phyloP scores from a whole-genome alignment of 2,113 vertebrate species.

The Forbesichthys papilliferus region DNA sequence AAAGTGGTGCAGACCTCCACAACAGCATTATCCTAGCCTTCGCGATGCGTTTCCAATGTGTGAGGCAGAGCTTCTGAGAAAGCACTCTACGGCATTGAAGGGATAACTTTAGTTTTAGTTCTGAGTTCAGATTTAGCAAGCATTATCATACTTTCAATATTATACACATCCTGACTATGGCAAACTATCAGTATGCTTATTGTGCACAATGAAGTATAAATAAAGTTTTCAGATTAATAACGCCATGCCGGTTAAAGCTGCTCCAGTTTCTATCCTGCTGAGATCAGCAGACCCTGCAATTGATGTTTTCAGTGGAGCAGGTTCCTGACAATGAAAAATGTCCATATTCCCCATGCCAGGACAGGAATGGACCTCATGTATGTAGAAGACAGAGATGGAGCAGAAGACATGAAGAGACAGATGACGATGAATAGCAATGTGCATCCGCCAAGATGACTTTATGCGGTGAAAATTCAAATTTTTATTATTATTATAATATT shows the following conservation, averaged over 20 bases:
- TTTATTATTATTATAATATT: too few relatives aligned
- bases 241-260: slow-evolving; percentile 60
- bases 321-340: slow-evolving; percentile 80
- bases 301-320: slow-evolving; percentile 66
- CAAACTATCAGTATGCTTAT: slow-evolving; percentile 57
- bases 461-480: background rate
- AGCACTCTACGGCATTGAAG: too few relatives aligned
- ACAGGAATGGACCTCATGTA: slow-evolving; percentile 22
- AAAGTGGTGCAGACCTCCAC: too few relatives aligned
- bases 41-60: too few relatives aligned
- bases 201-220: slow-evolving; percentile 34
- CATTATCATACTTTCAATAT: slow-evolving; percentile 23
- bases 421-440: slow-evolving; percentile 30
- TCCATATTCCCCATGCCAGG: slow-evolving; percentile 54
- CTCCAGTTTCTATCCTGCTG: slow-evolving; percentile 71
- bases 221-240: slow-evolving; percentile 44
- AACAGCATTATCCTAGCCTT: too few relatives aligned
- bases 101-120: too few relatives aligned
- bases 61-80: too few relatives aligned
- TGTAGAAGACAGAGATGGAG: background rate
- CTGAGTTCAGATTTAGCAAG: too few relatives aligned
- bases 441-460: slow-evolving; percentile 17
- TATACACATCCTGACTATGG: slow-evolving; percentile 26
- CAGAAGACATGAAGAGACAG: background rate
- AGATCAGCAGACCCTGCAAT: slow-evolving; percentile 74